Base-by-base conservation (phyloP, 92 coral and sea anemone species). In the Galaxea fascicularis region DNA sequence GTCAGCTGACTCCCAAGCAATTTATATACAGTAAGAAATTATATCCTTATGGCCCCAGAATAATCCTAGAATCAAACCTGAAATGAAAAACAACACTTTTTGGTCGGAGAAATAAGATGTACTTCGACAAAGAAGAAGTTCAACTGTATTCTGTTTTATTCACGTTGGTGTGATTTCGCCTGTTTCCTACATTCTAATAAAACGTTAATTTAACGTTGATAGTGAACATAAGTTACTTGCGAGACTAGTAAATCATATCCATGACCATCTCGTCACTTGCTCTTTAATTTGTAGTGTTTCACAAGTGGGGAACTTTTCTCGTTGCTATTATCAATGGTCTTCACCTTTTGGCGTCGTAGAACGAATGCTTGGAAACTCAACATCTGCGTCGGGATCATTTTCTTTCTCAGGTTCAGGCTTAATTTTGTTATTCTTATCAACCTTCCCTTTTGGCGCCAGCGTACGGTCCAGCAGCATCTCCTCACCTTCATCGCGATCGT, bases 341-440 rank as follows among this genome's bases (percentile, higher is more conserved):
- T 57, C 51, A 57, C 80, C 46, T 75, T 29, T n/a, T 35, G 80
- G n/a, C 51, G 30, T n/a, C n/a, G 67, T 21, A 0, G 80, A 52
- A 31, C 21, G 18, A 18, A 75, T 28, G 3, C n/a, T 26, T 31
- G 68, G 68, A 13, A 75, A 54, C 53, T 30, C 8, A 5, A 4
- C 25, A 18, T n/a, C 68, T 0, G 17, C 51, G 35, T 63, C 68
- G 26, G 31, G 68, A 21, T 75, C 80, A 35, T 57, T 56, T n/a
- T 54, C 52, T 47, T 57, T 54, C 41, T 2, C 41, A 35, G 41
- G 41, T 35, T 6, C 6, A 35, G 41, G 41, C 6, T 35, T 35
- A 2, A 35, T 35, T 6, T 2, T 6, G 2, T 35, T 2, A 35
- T 35, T 35, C 6, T 35, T 35, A 35, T 35, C 6, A 35, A 35